Evolutionary conservation across 2,888 invertebrate species (phyloP).

Genomic region (Alviniconcha strummeri): DNA sequence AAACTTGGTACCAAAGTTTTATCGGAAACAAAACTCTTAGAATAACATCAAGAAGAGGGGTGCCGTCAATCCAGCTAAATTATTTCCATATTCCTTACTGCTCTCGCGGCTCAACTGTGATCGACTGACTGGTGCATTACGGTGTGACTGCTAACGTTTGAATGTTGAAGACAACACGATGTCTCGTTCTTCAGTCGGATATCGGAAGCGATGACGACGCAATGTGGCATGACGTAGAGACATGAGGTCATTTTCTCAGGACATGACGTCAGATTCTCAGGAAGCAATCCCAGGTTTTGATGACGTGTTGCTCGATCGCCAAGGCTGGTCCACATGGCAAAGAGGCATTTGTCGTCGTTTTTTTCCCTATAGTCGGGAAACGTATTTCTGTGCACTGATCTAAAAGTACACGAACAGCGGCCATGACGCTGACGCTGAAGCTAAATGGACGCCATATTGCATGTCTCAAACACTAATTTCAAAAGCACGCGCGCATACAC

Average conservation of each 20-base stretch:
- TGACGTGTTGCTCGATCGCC: not conserved
- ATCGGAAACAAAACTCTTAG: not conserved
- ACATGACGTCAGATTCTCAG: slow-evolving; percentile 20
- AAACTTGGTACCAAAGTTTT: no score
- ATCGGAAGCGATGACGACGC: slow-evolving; percentile 9
- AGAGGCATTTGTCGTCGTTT: slow-evolving; percentile 16
- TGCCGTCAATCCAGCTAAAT: not conserved
- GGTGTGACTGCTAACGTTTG: no score
- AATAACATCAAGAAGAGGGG: not conserved
- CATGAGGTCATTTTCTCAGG: slow-evolving; percentile 23
- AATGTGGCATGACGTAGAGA: not conserved
- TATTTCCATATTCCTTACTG: not conserved
- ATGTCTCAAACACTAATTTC: no score
- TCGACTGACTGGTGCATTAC: not conserved
- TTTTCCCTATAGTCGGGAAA: not conserved
- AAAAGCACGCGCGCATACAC: not conserved
- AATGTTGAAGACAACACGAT: no score
- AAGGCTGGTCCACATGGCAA: not conserved
- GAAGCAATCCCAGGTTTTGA: slow-evolving; percentile 23
- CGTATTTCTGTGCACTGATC: not conserved
- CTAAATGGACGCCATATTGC: no score
- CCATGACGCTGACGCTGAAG: no score
- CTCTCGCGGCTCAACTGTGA: not conserved
- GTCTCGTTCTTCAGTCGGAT: no score
- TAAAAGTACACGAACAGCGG: not conserved